Conservation (phyloP, 2,797 vertebrate species). For the Poliocrania exsul region DNA sequence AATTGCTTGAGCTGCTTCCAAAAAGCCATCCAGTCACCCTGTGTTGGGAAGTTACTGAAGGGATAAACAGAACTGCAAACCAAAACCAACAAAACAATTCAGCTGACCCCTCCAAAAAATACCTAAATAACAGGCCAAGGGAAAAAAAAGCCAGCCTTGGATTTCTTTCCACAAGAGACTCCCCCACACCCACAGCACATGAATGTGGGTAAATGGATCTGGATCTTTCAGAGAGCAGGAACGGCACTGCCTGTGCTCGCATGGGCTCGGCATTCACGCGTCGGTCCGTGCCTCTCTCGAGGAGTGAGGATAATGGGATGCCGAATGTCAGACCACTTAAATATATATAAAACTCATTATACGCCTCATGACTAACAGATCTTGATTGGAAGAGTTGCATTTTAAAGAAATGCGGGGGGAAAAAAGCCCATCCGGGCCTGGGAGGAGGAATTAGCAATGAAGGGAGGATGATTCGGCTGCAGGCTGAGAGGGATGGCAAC, state of each 20-base stretch:
- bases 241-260: neutral
- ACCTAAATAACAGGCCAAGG: neutral
- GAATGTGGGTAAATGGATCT: constrained; percentile 6
- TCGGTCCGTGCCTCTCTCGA: neutral
- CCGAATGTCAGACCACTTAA: constrained; percentile 47
- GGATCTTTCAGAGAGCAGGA: constrained; percentile 28
- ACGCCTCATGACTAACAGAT: constrained; percentile 46
- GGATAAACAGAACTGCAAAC: neutral
- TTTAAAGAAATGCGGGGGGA: neutral
- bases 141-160: neutral
- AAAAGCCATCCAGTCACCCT: neutral
- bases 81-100: neutral
- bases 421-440: neutral
- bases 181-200: constrained; percentile 33
- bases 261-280: constrained; percentile 33
- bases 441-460: neutral
- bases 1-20: neutral
- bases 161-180: constrained; percentile 21
- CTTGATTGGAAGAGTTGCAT: constrained; percentile 7
- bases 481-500: neutral
- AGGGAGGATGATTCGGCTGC: neutral
- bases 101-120: neutral
- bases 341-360: constrained; percentile 47
- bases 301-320: constrained; percentile 50
- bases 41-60: accelerated